These are phyloP conservation scores for Drosophila azteca DNA, from an alignment of 1,140 invertebrate genomes.

Conservation along the genomic window DNA sequence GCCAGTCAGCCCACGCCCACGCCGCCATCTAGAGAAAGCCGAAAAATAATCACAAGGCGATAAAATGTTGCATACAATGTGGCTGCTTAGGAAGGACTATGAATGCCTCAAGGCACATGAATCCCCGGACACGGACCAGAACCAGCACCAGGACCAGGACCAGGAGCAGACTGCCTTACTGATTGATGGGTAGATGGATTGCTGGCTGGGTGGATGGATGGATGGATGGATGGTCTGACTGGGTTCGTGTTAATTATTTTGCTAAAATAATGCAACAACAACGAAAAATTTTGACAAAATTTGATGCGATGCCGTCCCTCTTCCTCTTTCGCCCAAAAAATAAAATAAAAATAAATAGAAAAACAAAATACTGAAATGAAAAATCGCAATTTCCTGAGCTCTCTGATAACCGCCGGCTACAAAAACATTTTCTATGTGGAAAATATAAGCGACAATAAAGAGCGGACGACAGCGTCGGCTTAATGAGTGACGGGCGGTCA, in stretches of 20 bases:
- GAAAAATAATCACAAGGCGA: slow-evolving; percentile 78
- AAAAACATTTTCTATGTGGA: slow-evolving; percentile 25
- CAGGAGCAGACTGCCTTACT: slow-evolving; percentile 12
- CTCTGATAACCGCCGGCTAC: slow-evolving; percentile 70
- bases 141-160: slow-evolving; percentile 7
- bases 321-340: slow-evolving; percentile 11
- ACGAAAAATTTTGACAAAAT: slow-evolving; percentile 70
- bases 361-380: slow-evolving; percentile 69
- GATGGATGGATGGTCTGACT: slow-evolving; percentile 29
- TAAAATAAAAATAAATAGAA: slow-evolving; percentile 5
- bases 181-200: slow-evolving; percentile 19
- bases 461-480: slow-evolving; percentile 62
- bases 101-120: slow-evolving; percentile 38
- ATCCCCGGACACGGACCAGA: slow-evolving; percentile 24
- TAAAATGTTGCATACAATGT: slow-evolving; percentile 78
- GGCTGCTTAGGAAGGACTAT: slow-evolving; percentile 54
- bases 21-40: slow-evolving; percentile 23
- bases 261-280: slow-evolving; percentile 64
- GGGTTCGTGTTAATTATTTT: slow-evolving; percentile 78
- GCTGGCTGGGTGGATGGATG: slow-evolving; percentile 9
- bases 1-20: too few relatives aligned
- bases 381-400: slow-evolving; percentile 75
- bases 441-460: slow-evolving; percentile 52
- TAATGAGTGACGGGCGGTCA: slow-evolving; percentile 80
- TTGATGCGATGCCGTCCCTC: slow-evolving; percentile 49